Evolutionary conservation across 2,888 invertebrate species (phyloP).

Genomic region (Platynereis dumerilii): DNA sequence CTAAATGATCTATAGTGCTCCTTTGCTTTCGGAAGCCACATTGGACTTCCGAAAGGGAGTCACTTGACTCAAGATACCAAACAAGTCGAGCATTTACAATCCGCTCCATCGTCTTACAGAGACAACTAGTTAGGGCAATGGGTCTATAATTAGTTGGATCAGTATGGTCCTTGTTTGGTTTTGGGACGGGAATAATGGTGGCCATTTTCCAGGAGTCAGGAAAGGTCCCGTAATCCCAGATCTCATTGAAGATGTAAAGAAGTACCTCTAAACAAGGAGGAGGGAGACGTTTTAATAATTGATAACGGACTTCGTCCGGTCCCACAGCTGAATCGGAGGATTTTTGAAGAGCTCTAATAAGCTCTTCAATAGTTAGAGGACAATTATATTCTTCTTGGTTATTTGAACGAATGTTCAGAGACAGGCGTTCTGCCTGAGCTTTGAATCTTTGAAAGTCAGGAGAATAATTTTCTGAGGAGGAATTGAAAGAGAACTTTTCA

Average conservation of each 20-base stretch:
- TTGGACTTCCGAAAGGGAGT: conserved; percentile 33
- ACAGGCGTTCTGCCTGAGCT: not conserved
- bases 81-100: conserved; percentile 41
- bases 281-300: conserved; percentile 1
- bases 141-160: conserved; percentile 41
- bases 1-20: conserved; percentile 32
- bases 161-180: conserved; percentile 34
- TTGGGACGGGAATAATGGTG: conserved; percentile 35
- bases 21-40: conserved; percentile 33
- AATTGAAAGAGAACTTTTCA: too few relatives aligned
- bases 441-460: too few relatives aligned
- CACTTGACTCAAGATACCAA: conserved; percentile 36
- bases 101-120: conserved; percentile 43
- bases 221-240: conserved; percentile 29
- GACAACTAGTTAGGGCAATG: conserved; percentile 44
- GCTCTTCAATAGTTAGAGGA: not conserved
- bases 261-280: not conserved
- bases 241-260: conserved; percentile 26
- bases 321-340: not conserved
- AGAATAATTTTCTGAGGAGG: too few relatives aligned
- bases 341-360: not conserved
- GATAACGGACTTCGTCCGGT: conserved; percentile 8
- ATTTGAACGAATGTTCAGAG: not conserved
- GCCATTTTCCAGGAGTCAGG: conserved; percentile 32
- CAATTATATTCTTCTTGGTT: conserved; percentile 1